Evolutionary conservation across 2,888 invertebrate species (phyloP).

Genomic region (Gastracanthus pulcherrimus): DNA sequence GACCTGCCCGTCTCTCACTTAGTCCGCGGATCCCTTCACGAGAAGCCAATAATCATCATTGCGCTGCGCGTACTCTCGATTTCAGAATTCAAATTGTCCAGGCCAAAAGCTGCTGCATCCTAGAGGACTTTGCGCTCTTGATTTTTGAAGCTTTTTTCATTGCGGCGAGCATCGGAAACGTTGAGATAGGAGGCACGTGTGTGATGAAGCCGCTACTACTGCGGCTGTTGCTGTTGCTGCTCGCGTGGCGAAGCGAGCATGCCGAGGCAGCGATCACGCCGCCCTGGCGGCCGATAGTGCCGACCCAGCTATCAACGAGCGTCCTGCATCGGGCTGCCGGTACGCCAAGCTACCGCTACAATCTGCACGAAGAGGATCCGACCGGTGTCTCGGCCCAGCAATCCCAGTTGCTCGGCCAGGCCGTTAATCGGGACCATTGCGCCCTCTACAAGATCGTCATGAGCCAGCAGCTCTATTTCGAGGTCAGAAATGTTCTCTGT

Average conservation of each 20-base stretch:
- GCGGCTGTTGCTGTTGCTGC: neutral
- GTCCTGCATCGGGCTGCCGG: conserved; percentile 66
- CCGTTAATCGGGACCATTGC: conserved; percentile 79
- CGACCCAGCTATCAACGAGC: conserved; percentile 62
- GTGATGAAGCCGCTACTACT: no score
- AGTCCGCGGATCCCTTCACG: no score
- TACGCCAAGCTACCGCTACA: conserved; percentile 58
- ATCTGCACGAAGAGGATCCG: conserved; percentile 60
- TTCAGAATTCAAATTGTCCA: no score
- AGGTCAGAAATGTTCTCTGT: conserved; percentile 69
- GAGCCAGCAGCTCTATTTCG: conserved; percentile 82
- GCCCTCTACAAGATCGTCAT: conserved; percentile 85
- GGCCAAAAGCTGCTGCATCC: no score
- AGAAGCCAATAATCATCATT: no score
- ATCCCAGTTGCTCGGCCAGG: conserved; percentile 61
- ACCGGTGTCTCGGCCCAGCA: conserved; percentile 56
- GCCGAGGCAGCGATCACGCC: conserved; percentile 62
- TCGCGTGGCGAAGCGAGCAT: neutral
- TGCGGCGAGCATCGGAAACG: no score
- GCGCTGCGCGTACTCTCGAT: no score
- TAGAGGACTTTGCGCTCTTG: no score
- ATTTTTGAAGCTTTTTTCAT: no score
- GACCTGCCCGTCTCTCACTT: no score
- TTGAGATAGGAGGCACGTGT: no score
- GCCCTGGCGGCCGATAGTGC: conserved; percentile 70